Evolutionary conservation across 2,888 invertebrate species (phyloP), one percentile per base, ranked within the genome.

Genomic region (Campoletis raptor): DNA sequence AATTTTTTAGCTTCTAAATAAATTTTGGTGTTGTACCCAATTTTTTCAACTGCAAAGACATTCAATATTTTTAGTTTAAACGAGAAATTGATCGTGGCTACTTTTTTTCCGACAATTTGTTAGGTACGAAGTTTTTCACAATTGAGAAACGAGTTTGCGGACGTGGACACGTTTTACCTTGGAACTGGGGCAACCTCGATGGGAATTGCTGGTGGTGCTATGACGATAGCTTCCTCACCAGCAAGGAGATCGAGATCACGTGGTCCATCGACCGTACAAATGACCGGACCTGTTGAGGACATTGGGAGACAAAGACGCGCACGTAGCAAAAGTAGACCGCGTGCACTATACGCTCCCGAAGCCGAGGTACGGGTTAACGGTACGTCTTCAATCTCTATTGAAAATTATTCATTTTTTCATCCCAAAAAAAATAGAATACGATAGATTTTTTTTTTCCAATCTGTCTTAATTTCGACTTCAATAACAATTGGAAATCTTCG

Each of bases 51-150:
- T 45, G 2, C 45, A 3, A 15, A 45, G 3, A 30, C n/a, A n/a
- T n/a, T n/a, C n/a, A 30, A 30, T 30, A 12, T 12, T 12, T 48
- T 48, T 15, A 0, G 5, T 48, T 2, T 4, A n/a, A 54, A 5
- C 5, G n/a, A 54, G 21, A n/a, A 21, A 9, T 21, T 21, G 7
- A 10, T 21, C 7, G 18, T 48, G 0, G 5, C 18, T 48, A 18
- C 5, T 54, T 5, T 54, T 54, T 74, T 24, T 15, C 69, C 21
- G 52, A 30, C 37, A 61, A 72, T 88, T 79, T 24, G 21, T 42
- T 93, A 98, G 98, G 97, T 99, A 4, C 96, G 98, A 90, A 98
- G 99, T 94, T 99, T 98, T 94, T 98, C 98, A 0, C 99, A 99
- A 92, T 95, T 99, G 78, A 96, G 98, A 72, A 98, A 98, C 94